Evolutionary conservation across 2,888 invertebrate genomes (phyloP).

Genomic region (Napeogenes inachia): DNA sequence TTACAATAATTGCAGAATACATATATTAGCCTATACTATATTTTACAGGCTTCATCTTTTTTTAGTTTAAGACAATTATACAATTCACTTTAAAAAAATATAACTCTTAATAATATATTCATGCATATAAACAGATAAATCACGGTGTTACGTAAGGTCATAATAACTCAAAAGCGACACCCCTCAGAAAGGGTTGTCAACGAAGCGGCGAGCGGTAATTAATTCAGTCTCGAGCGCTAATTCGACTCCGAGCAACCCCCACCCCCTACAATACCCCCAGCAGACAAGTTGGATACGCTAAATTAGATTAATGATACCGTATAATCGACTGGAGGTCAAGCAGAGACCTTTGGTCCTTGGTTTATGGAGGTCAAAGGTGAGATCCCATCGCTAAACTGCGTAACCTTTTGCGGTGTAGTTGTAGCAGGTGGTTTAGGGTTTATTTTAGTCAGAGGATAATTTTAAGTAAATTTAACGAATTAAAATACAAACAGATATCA

Average conservation of each 20-base stretch:
- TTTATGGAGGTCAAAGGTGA: conserved; percentile 3
- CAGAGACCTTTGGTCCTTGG: conserved; percentile 1
- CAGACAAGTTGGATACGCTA: conserved; percentile 5
- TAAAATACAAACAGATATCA: no score
- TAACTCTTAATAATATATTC: neutral
- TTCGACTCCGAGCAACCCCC: conserved; percentile 51
- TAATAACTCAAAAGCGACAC: conserved; percentile 24
- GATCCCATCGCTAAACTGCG: neutral
- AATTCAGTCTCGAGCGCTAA: conserved; percentile 69
- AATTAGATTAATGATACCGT: conserved; percentile 4
- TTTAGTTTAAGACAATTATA: no score
- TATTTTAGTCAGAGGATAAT: no score
- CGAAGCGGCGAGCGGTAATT: conserved; percentile 58
- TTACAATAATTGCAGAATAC: no score
- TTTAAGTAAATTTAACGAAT: no score
- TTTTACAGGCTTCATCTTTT: no score
- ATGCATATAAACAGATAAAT: neutral
- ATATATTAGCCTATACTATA: no score
- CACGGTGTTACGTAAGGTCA: conserved; percentile 14
- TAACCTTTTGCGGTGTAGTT: neutral
- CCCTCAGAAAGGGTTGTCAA: conserved; percentile 50
- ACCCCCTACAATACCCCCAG: conserved; percentile 17
- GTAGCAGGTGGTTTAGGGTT: neutral
- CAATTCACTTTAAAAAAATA: neutral
- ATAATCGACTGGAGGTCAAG: conserved; percentile 3